Evolutionary conservation across 1,140 invertebrate genomes (phyloP), one percentile per base, ranked within the genome.

Genomic region (Drosophila mauritiana): DNA sequence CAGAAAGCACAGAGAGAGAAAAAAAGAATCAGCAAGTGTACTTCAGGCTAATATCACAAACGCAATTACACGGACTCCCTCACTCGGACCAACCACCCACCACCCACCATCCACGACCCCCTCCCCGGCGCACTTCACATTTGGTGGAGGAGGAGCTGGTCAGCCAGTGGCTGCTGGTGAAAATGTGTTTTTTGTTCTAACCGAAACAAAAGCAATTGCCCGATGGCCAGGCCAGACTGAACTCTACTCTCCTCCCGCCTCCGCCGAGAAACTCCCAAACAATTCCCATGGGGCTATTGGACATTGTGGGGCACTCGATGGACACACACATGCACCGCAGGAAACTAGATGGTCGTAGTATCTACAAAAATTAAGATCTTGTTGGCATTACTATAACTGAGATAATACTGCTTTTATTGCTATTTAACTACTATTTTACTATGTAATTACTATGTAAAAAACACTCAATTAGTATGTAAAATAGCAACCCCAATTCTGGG

Each of bases 41-140:
- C 83, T 88, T 89, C 84, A 83, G 84, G 84, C 84, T 88, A 88
- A 88, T 88, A 88, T 89, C 84, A 89, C 84, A 88, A 88, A 89
- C 77, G 84, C 84, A 88, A 88, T 88, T 88, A 88, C 80, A 86
- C 67, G 83, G 82, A 68, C 73, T 70, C 67, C n/a, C 67, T 40
- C 34, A 34, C 57, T 36, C 46, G 59, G 51, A 54, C 34, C 34
- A 6, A 17, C 17, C 17, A 17, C 17, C 34, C 34, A 8, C 34
- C 31, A 6, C 1, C 10, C 17, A 17, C 42, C 43, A 5, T 6
- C 27, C 12, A 2, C 40, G 6, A 8, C 40, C 40, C 17, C 17
- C 17, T 17, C 17, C 17, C 17, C 17, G 17, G 17, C 17, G 17
- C 17, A 17, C 17, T 15, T 42, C 15, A 7, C 31, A 4, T 7